Percentiles rank a stretch among this genome's conserved stretches.
These are phyloP conservation scores for Hedya salicella DNA, from an alignment of 2,888 invertebrate species.

Conservation along the genomic window DNA sequence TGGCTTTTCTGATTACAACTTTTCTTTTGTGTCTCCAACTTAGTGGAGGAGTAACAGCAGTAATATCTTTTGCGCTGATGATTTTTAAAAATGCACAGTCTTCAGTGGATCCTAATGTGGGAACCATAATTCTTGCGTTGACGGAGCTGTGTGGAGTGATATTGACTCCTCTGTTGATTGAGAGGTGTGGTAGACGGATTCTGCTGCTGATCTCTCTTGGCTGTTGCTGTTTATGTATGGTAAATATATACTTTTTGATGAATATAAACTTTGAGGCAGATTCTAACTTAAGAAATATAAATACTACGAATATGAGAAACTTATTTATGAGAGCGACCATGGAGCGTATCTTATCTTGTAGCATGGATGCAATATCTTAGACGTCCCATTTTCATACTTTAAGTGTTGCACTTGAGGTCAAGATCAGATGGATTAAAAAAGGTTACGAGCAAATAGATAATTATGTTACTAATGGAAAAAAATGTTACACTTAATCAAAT, in stretches of 20 bases:
- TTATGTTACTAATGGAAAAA: too few species aligned
- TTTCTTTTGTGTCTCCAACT: slow-evolving; percentile 1
- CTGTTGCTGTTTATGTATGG: slow-evolving; percentile 12
- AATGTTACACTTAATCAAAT: too few species aligned
- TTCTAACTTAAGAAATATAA: too few species aligned
- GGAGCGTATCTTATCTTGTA: too few species aligned
- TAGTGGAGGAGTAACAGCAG: neutral
- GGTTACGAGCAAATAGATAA: too few species aligned
- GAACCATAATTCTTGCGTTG: slow-evolving; percentile 12
- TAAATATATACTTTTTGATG: neutral
- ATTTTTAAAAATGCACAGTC: slow-evolving; percentile 19
- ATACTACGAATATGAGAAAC: too few species aligned
- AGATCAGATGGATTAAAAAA: too few species aligned
- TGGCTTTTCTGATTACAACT: neutral
- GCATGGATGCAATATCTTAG: too few species aligned
- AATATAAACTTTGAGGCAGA: too few species aligned
- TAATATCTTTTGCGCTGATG: neutral
- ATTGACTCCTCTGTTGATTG: slow-evolving; percentile 9
- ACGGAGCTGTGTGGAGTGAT: slow-evolving; percentile 19
- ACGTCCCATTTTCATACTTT: too few species aligned
- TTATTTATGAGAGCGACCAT: too few species aligned
- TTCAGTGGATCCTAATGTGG: slow-evolving; percentile 7
- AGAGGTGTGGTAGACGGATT: slow-evolving; percentile 9
- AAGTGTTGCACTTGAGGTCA: too few species aligned
- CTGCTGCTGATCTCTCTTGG: slow-evolving; percentile 11